Evolutionary conservation across 1,140 invertebrate genomes (phyloP).

Genomic region (Drosophila punjabiensis): DNA sequence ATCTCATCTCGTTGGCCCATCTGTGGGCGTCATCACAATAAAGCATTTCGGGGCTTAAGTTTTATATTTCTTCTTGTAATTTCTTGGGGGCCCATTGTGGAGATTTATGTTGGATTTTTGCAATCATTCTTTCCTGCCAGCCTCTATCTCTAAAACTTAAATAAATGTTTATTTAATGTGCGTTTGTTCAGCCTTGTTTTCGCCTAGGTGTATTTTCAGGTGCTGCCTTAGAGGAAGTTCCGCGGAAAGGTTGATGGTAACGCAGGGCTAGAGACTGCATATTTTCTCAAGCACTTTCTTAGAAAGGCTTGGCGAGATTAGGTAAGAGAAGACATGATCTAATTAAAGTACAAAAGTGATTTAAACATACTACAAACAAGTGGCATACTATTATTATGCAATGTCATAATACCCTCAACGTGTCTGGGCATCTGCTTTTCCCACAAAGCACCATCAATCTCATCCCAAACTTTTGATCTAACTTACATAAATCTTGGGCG

Average conservation of each 20-base stretch:
- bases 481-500: slow-evolving; percentile 9
- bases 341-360: background rate
- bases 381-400: background rate
- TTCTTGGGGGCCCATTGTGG: slow-evolving; percentile 46
- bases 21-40: slow-evolving; percentile 73
- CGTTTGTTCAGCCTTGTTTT: slow-evolving; percentile 28
- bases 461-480: background rate
- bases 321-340: background rate
- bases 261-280: slow-evolving; percentile 1
- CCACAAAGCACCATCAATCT: slow-evolving; percentile 16
- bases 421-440: background rate
- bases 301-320: slow-evolving; percentile 11
- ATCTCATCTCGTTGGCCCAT: slow-evolving; percentile 64
- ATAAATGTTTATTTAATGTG: slow-evolving; percentile 76
- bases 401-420: background rate
- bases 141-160: slow-evolving; percentile 43
- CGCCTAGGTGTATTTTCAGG: slow-evolving; percentile 59
- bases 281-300: slow-evolving; percentile 6
- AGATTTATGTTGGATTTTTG: slow-evolving; percentile 81
- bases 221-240: slow-evolving; percentile 61
- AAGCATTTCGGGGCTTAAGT: slow-evolving; percentile 73
- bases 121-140: slow-evolving; percentile 68
- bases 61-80: slow-evolving; percentile 59
- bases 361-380: background rate
- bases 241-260: slow-evolving; percentile 25